Evolutionary conservation across 2,113 vertebrate genomes (phyloP).

Genomic region (Psettodes erumei): DNA sequence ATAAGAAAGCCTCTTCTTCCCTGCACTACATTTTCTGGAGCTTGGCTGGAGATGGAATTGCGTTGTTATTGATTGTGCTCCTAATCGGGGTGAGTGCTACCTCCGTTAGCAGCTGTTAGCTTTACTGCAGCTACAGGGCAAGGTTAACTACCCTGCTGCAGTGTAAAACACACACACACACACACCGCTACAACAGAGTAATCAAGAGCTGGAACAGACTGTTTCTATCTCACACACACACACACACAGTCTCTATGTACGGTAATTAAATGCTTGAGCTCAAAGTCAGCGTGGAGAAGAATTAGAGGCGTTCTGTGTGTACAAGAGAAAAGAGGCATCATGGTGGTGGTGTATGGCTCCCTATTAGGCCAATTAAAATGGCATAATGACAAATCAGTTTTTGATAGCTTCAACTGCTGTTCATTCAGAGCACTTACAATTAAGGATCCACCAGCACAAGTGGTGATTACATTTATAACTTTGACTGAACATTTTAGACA

Average conservation of each 20-base stretch:
- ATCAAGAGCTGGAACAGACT: constrained; percentile 56
- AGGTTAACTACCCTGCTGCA: constrained; percentile 62
- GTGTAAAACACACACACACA: constrained; percentile 51
- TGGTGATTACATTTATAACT: constrained; percentile 23
- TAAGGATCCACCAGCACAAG: constrained; percentile 25
- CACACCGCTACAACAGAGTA: constrained; percentile 51
- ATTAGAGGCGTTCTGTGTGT: constrained; percentile 39
- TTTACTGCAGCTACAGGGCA: constrained; percentile 52
- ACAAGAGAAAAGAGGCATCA: constrained; percentile 41
- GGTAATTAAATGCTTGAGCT: constrained; percentile 69
- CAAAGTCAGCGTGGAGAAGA: constrained; percentile 53
- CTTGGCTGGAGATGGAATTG: constrained; percentile 29
- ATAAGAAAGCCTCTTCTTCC: neutral
- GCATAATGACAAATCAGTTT: constrained; percentile 62
- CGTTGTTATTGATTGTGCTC: constrained; percentile 55
- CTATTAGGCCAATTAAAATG: constrained; percentile 65
- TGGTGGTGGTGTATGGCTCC: constrained; percentile 37
- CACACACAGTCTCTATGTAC: constrained; percentile 14
- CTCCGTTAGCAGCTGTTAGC: constrained; percentile 55
- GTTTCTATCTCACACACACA: constrained; percentile 21
- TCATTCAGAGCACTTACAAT: constrained; percentile 47
- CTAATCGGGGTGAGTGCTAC: constrained; percentile 45
- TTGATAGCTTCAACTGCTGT: constrained; percentile 61
- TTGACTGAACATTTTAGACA: constrained; percentile 25
- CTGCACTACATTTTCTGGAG: constrained; percentile 16